Conservation (phyloP, 1,140 invertebrate genomes). For the Amphibalanus amphitrite region DNA sequence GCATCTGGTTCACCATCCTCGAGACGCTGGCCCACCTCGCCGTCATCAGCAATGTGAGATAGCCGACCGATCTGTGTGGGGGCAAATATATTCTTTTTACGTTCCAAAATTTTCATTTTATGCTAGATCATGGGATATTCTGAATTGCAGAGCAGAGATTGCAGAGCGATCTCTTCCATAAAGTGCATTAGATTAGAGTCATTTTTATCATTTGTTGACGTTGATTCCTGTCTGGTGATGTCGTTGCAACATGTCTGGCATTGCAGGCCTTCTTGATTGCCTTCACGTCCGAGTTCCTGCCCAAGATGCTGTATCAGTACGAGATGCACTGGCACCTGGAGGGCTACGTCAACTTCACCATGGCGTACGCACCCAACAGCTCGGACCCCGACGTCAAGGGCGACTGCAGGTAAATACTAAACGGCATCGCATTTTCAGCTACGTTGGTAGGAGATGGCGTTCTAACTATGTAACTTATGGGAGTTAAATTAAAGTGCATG, state of each 20-base stretch:
- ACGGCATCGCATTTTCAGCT: too few species aligned
- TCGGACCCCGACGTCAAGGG: constrained; percentile 27
- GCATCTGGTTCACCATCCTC: constrained; percentile 55
- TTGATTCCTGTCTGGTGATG: constrained; percentile 14
- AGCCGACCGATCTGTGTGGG: too few species aligned
- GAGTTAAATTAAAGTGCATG: too few species aligned
- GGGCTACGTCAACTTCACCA: constrained; percentile 57
- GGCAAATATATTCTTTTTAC: too few species aligned
- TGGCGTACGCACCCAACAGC: constrained; percentile 43
- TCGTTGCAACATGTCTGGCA: too few species aligned
- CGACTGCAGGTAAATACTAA: constrained; percentile 37
- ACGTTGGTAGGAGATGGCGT: too few species aligned
- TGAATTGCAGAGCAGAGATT: too few species aligned
- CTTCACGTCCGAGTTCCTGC: constrained; percentile 68
- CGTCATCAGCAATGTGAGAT: constrained; percentile 52
- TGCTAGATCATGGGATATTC: too few species aligned
- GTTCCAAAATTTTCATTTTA: too few species aligned
- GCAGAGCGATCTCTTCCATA: not conserved
- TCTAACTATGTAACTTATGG: too few species aligned
- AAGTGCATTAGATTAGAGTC: not conserved
- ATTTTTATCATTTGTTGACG: not conserved
- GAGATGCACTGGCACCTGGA: constrained; percentile 37
- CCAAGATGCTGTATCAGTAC: constrained; percentile 49
- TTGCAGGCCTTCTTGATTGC: constrained; percentile 58
- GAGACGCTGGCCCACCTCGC: constrained; percentile 47